Base-by-base conservation (phyloP, 2,797 vertebrate genomes). In the Peromyscus eremicus region DNA sequence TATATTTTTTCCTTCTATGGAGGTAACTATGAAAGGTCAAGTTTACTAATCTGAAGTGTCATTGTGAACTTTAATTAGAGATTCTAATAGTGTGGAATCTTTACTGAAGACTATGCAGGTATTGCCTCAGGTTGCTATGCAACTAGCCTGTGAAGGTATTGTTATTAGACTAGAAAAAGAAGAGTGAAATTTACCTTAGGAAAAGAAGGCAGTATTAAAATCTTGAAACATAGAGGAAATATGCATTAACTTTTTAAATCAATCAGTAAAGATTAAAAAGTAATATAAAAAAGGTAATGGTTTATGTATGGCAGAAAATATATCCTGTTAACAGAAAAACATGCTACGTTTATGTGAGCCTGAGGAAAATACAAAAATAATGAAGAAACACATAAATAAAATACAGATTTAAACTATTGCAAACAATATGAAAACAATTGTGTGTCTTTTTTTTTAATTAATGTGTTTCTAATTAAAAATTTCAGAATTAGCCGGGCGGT, bases 251-350 rank as follows among this genome's bases (percentile, higher is more conserved):
- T 4, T 52, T 87, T 92, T 79, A 3, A 80, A 25, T 89, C 66
- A 95, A 62, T 82, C 12, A 86, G 11, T 77, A 79, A 10, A 21
- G 37, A 62, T 85, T 52, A 88, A 85, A 80, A 89, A 1, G 2
- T 57, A 83, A 91, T 34, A 76, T 43, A 32, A 49, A 70, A 91
- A 92, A 79, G 77, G 25, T 4, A 89, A 29, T 32, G 0, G 55
- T 84, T 85, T 93, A 90, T 79, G 12, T 68, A 82, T 85, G 60
- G 62, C 25, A 91, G 43, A 84, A 95, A 92, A 66, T 81, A 86
- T n/a, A 70, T 40, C 46, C 21, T 66, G 57, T 32, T 70, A 80
- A 73, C 11, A 93, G 60, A 85, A 94, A 88, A 89, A 64, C 84
- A 37, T 37, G 17, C 19, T 66, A n/a, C 66, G 25, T 8, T 52